A percentile compares a stretch with the other conserved stretches of the same genome.
Conservation (phyloP, 1,140 invertebrate genomes). For the Papilio polyxenes region DNA sequence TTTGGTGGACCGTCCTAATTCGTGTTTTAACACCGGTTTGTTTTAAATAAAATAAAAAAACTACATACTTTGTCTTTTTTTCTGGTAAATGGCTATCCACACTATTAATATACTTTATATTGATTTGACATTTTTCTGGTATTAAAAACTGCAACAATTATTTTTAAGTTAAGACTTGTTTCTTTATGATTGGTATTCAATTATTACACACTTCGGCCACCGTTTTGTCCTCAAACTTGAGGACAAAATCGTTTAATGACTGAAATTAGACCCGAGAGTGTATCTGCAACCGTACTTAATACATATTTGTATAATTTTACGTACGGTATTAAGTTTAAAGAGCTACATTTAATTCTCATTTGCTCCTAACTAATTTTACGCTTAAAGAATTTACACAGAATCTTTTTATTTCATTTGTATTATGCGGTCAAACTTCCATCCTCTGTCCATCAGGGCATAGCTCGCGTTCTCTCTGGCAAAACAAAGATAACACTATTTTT, state of each 20-base stretch:
- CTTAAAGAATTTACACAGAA: neutral
- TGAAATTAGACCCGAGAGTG: neutral
- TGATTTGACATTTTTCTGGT: neutral
- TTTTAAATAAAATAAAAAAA: slow-evolving; percentile 33
- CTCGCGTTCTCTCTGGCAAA: neutral
- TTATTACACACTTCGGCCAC: neutral
- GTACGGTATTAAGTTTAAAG: neutral
- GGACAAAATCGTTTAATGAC: too few relatives aligned
- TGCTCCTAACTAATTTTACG: neutral
- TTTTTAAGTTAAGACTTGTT: neutral
- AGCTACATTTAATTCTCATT: neutral
- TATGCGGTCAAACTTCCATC: neutral
- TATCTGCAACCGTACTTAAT: slow-evolving; percentile 5
- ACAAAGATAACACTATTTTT: neutral
- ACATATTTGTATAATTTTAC: neutral
- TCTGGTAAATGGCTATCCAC: neutral
- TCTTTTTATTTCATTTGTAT: neutral
- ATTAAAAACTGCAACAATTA: neutral
- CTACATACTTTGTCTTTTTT: neutral
- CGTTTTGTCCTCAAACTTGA: neutral
- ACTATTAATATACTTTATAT: neutral
- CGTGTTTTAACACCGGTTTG: slow-evolving; percentile 26
- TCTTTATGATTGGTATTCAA: slow-evolving; percentile 10
- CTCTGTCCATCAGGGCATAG: too few relatives aligned
- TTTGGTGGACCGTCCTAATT: slow-evolving; percentile 33